A percentile compares a stretch with the other conserved stretches of the same genome.
These are phyloP conservation scores for Tribolium madens DNA, from an alignment of 1,140 invertebrate species.

Conservation along the genomic window DNA sequence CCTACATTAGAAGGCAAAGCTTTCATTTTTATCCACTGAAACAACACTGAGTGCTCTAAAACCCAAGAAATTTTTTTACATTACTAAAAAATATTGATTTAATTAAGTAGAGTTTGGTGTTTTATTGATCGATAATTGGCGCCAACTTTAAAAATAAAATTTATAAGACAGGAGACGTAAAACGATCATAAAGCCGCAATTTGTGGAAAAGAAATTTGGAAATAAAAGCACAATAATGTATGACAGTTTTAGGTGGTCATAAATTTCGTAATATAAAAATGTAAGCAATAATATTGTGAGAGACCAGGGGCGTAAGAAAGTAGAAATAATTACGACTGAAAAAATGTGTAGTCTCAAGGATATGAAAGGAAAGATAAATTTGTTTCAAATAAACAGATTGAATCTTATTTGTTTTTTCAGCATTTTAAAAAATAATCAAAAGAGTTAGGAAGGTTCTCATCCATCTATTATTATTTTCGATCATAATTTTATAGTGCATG, in stretches of 20 bases:
- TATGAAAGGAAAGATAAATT: background rate
- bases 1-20: background rate
- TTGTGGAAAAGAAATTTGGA: constrained; percentile 14
- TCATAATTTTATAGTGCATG: no score
- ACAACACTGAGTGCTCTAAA: no score
- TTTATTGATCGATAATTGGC: background rate
- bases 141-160: constrained; percentile 3
- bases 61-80: no score
- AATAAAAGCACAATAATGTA: constrained; percentile 8
- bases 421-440: background rate
- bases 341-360: background rate
- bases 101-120: no score
- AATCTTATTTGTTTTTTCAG: background rate
- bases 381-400: background rate
- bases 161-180: background rate
- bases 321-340: background rate
- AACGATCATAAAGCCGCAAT: background rate
- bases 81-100: no score
- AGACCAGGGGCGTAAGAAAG: no score
- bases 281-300: background rate
- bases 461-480: background rate
- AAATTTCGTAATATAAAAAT: constrained; percentile 11
- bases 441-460: background rate
- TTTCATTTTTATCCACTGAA: background rate
- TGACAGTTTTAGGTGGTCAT: background rate